phyloP scores from a whole-genome alignment of 2,113 vertebrate species.

The Setophaga petechia region DNA sequence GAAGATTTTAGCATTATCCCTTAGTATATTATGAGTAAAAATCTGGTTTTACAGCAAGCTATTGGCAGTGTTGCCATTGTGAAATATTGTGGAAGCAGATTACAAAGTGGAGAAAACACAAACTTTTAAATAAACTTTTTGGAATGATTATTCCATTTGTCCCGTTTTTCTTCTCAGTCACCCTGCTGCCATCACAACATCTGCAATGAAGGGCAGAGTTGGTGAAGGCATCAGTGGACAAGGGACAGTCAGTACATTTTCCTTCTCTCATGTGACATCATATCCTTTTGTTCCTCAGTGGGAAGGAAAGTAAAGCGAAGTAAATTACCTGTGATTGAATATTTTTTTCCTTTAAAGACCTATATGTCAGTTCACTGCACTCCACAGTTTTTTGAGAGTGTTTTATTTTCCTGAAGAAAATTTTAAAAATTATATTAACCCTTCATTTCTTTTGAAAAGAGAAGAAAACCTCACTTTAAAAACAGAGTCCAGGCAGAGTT shows the following conservation, averaged over 20 bases:
- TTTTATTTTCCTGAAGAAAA: neutral
- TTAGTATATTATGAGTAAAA: neutral
- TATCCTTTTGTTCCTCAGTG: neutral
- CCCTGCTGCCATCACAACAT: neutral
- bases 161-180: neutral
- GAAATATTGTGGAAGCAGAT: neutral
- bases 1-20: neutral
- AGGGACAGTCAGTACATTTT: neutral
- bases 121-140: neutral
- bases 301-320: neutral
- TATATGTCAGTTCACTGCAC: neutral
- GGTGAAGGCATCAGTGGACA: neutral
- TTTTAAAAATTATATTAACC: neutral
- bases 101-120: neutral
- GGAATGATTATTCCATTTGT: neutral
- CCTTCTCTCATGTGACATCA: neutral
- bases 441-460: neutral
- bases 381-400: neutral
- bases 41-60: neutral
- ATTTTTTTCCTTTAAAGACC: accelerated
- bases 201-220: neutral
- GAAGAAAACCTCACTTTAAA: neutral
- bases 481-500: neutral
- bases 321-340: neutral
- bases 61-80: neutral